Percentiles rank a stretch among this genome's conserved stretches.
Evolutionary conservation across 2,888 invertebrate species (phyloP).

Genomic region (Drosophila merina): DNA sequence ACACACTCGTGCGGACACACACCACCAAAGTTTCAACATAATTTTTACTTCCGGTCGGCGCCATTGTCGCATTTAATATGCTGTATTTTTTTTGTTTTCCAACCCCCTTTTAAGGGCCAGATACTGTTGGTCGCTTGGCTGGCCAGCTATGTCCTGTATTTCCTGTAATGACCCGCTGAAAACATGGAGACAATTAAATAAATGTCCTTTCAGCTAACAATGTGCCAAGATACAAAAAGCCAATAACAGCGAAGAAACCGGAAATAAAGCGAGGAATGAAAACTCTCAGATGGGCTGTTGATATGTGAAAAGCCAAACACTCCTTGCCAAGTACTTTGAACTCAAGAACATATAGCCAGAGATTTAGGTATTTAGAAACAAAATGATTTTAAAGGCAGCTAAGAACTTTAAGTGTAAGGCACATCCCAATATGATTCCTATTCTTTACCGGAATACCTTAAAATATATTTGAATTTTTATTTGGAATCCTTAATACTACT

Average conservation of each 20-base stretch:
- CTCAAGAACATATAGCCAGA: conserved; percentile 3
- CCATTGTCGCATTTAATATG: conserved; percentile 66
- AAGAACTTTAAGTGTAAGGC: no score
- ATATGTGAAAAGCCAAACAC: conserved; percentile 21
- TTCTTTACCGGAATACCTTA: no score
- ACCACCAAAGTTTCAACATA: conserved; percentile 62
- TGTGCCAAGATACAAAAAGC: conserved; percentile 41
- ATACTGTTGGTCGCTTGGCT: conserved; percentile 26
- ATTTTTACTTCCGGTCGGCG: conserved; percentile 72
- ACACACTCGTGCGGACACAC: conserved; percentile 15
- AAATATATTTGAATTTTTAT: no score
- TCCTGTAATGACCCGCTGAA: conserved; percentile 50
- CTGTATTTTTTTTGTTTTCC: conserved; percentile 25
- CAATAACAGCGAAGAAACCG: conserved; percentile 13
- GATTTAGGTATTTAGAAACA: background rate
- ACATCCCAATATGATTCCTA: no score
- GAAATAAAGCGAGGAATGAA: conserved; percentile 15
- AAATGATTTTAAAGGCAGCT: background rate
- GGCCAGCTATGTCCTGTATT: conserved; percentile 27
- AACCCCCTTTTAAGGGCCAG: conserved; percentile 21
- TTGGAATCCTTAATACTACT: no score
- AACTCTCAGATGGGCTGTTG: conserved; percentile 18
- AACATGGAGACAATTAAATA: conserved; percentile 57
- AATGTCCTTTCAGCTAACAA: conserved; percentile 49
- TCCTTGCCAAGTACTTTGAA: conserved; percentile 15